Base-by-base conservation (phyloP, 2,888 invertebrate genomes). In the Drepana falcataria region DNA sequence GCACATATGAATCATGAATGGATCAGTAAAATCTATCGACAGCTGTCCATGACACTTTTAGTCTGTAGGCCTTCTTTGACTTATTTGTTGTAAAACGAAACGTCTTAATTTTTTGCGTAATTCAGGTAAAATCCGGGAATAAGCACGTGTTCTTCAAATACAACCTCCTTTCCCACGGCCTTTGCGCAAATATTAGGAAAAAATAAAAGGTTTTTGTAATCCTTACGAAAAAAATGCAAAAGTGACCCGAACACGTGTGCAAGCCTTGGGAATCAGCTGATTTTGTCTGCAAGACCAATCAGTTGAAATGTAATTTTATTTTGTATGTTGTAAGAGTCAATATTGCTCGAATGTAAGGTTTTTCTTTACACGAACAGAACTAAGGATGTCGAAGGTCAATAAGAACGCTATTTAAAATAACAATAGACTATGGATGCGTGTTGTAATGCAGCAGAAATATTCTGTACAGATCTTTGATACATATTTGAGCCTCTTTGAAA, bases 251-350 rank as follows among this genome's bases (percentile, higher is more conserved):
- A 77, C 86, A 84, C 83, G 82, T 85, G 83, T 78, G 75, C 66
- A 72, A 71, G 62, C 73, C 79, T 75, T 85, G 82, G 75, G 83
- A 81, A 85, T 84, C 87, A 86, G 86, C 85, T 85, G 85, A 83
- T 82, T 70, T 53, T 54, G 58, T 58, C 51, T 56, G 57, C 44
- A 56, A 4, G n/a, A 34, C 35, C 3, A n/a, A 21, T 5, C 4
- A 47, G 35, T 40, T 35, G 35, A 34, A 55, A 53, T 49, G 21
- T 49, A 35, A 44, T 35, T 51, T 34, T 47, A 56, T 49, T 3
- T 0, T 1, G 0, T 6, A 7, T 3, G 2, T 4, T 2, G n/a
- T 57, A 41, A 44, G 35, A 51, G 53, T 54, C 47, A 2, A 44
- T 41, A 52, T 55, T 44, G 9, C 44, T 59, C 9, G 51, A 41